phyloP scores from a whole-genome alignment of 2,888 invertebrate species.

The Celastrina argiolus region DNA sequence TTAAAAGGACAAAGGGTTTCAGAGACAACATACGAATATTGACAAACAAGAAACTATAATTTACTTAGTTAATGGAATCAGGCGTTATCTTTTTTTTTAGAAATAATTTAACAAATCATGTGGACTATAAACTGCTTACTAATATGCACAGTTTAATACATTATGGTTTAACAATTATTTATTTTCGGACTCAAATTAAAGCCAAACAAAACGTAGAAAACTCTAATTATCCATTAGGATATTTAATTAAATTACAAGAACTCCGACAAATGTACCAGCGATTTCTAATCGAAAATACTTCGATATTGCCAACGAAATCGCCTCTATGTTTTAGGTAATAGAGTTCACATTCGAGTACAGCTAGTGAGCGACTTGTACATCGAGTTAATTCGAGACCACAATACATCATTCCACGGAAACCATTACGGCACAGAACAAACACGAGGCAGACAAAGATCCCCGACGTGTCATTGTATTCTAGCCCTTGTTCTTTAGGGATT shows the following conservation, averaged over 20 bases:
- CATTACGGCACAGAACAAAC: constrained; percentile 22
- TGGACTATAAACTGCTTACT: no score
- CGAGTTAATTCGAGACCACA: constrained; percentile 22
- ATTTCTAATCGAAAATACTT: constrained; percentile 10
- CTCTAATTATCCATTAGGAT: neutral
- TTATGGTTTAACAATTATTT: neutral
- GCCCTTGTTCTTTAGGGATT: neutral
- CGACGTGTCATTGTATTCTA: constrained; percentile 1
- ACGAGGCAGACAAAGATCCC: constrained; percentile 10
- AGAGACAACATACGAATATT: no score
- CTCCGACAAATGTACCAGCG: neutral
- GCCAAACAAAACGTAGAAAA: neutral
- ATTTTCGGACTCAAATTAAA: neutral
- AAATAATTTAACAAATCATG: no score
- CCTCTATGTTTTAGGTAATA: neutral
- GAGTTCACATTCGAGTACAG: neutral
- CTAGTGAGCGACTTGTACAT: neutral
- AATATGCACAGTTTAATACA: no score
- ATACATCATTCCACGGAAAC: constrained; percentile 22
- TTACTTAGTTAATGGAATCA: no score
- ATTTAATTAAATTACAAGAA: constrained; percentile 20
- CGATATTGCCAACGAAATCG: neutral
- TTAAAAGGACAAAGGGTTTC: no score
- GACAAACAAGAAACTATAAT: no score
- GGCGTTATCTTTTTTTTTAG: no score